Evolutionary conservation across 2,888 invertebrate species (phyloP).

Genomic region (Dasypolia templi): DNA sequence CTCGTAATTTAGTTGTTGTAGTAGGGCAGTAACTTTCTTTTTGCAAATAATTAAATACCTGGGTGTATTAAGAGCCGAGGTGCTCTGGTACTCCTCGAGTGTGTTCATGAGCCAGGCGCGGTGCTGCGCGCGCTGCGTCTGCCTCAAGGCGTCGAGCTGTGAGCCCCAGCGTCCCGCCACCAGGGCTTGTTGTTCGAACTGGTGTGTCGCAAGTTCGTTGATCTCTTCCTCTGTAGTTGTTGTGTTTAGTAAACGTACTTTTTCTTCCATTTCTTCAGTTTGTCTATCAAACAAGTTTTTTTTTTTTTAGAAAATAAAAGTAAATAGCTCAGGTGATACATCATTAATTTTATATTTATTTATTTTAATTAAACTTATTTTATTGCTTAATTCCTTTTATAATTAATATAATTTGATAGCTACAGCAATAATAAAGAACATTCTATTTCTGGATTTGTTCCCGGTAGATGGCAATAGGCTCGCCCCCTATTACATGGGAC

Average conservation of each 20-base stretch:
- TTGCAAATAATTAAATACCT: too few relatives aligned
- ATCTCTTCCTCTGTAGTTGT: conserved; percentile 96
- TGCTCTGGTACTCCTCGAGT: conserved; percentile 87
- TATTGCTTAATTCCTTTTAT: background rate
- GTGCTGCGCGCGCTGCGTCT: conserved; percentile 96
- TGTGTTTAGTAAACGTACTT: conserved; percentile 94
- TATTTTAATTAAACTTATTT: background rate
- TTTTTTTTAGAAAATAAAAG: background rate
- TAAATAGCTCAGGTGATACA: too few relatives aligned
- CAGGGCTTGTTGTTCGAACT: conserved; percentile 95
- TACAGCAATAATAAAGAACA: background rate
- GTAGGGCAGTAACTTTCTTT: too few relatives aligned
- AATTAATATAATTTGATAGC: background rate
- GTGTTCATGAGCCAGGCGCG: conserved; percentile 97
- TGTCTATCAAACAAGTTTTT: conserved; percentile 82
- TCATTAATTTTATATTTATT: background rate
- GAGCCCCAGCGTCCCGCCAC: conserved; percentile 96
- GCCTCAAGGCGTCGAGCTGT: conserved; percentile 95
- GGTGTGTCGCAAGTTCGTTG: conserved; percentile 94
- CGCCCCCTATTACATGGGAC: too few relatives aligned
- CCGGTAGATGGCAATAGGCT: too few relatives aligned
- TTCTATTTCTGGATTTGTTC: too few relatives aligned
- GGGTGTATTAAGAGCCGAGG: conserved; percentile 90
- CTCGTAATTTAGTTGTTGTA: too few relatives aligned
- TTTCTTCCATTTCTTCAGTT: conserved; percentile 96